Conservation (phyloP, 2,888 invertebrate genomes). For the Pterostichus niger region DNA sequence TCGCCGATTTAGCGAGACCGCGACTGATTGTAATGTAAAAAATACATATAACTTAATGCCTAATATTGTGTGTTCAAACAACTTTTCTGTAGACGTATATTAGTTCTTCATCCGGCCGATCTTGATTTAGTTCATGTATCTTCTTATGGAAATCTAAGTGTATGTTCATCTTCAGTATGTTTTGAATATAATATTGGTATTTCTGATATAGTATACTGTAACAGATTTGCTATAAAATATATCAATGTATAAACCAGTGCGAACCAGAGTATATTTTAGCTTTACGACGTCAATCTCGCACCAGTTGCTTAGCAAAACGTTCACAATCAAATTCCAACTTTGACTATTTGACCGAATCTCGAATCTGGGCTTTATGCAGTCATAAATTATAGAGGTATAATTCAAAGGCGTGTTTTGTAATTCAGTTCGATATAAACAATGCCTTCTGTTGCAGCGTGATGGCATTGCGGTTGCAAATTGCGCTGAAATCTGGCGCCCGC, state of each 20-base stretch:
- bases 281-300: constrained; percentile 15
- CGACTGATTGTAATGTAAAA: too few species aligned
- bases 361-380: constrained; percentile 43
- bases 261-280: neutral
- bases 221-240: constrained; percentile 19
- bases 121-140: too few species aligned
- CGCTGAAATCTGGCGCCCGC: constrained; percentile 63
- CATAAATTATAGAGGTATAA: constrained; percentile 53
- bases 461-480: constrained; percentile 62
- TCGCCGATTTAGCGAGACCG: too few species aligned
- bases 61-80: too few species aligned
- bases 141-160: too few species aligned
- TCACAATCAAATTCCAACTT: constrained; percentile 1
- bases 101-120: too few species aligned
- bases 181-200: too few species aligned
- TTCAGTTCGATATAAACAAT: constrained; percentile 62
- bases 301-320: constrained; percentile 23
- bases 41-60: too few species aligned
- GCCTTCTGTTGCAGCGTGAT: constrained; percentile 56
- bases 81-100: too few species aligned
- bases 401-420: constrained; percentile 54
- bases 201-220: neutral
- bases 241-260: neutral
- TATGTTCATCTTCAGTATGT: too few species aligned
- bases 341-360: constrained; percentile 18